Evolutionary conservation across 2,797 vertebrate genomes (phyloP).

Genomic region (Brotula barbata): DNA sequence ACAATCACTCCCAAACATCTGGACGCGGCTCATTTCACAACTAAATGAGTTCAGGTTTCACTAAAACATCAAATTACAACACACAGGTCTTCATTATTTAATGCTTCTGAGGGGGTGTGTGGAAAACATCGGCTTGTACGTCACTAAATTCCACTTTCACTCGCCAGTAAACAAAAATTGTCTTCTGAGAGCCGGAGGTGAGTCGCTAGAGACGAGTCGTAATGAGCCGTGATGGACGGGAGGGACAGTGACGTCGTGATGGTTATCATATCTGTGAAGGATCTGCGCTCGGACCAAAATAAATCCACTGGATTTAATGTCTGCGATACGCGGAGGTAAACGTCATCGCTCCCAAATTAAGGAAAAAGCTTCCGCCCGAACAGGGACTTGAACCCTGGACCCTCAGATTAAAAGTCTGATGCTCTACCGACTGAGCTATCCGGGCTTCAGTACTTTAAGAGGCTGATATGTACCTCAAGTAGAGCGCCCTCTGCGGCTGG

Average conservation of each 20-base stretch:
- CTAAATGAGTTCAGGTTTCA: slow-evolving; percentile 1
- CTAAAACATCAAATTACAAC: slow-evolving; percentile 32
- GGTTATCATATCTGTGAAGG: no score
- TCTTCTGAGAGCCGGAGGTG: slow-evolving; percentile 49
- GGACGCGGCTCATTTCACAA: no score
- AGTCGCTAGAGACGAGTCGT: slow-evolving; percentile 62
- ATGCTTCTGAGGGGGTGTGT: slow-evolving; percentile 63
- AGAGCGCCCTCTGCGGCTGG: no score
- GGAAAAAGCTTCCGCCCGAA: slow-evolving; percentile 69
- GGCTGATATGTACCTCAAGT: no score
- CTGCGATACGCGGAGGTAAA: no score
- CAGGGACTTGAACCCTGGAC: slow-evolving; percentile 81
- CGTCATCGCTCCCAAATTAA: no score
- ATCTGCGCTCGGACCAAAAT: no score
- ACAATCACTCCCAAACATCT: no score
- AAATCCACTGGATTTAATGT: no score
- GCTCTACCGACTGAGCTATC: slow-evolving; percentile 94
- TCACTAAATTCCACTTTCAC: slow-evolving; percentile 60
- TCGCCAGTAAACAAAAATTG: slow-evolving; percentile 53
- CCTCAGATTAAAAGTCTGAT: slow-evolving; percentile 85
- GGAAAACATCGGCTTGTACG: slow-evolving; percentile 57
- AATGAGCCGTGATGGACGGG: slow-evolving; percentile 62
- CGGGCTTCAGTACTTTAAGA: no score
- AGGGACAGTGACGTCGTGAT: slow-evolving; percentile 1
- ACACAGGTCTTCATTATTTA: slow-evolving; percentile 25